phyloP scores from a whole-genome alignment of 2,113 vertebrate species.

The Myiozetetes cayanensis region DNA sequence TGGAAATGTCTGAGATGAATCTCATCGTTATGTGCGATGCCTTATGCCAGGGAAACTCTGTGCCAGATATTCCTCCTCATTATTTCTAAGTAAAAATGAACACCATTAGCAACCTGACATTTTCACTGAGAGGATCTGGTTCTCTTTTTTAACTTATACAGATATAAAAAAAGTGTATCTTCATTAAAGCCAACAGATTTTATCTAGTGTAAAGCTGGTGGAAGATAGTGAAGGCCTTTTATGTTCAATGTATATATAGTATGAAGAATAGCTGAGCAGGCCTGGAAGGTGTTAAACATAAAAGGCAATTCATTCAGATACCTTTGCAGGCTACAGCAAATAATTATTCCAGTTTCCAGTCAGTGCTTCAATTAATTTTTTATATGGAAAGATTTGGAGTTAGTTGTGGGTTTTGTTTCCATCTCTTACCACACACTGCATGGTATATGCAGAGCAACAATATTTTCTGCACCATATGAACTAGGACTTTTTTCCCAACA shows the following conservation, averaged over 20 bases:
- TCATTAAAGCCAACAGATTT: neutral
- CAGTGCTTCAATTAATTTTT: neutral
- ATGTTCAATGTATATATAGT: neutral
- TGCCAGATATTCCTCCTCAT: constrained; percentile 1
- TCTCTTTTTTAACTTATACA: neutral
- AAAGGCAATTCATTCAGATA: neutral
- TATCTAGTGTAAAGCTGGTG: neutral
- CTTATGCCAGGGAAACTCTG: neutral
- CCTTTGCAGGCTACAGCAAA: neutral
- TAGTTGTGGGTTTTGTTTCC: neutral
- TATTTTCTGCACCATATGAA: neutral
- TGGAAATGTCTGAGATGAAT: neutral
- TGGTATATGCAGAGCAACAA: neutral
- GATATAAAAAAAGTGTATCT: neutral
- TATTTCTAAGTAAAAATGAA: constrained; percentile 30
- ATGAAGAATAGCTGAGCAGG: neutral
- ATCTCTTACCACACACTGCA: neutral
- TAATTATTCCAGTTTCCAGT: neutral
- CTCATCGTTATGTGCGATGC: neutral
- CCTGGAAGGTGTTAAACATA: neutral
- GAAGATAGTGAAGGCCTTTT: neutral
- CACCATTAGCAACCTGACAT: neutral
- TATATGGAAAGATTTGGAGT: neutral
- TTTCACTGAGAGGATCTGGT: neutral
- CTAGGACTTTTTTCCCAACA: neutral